These are phyloP conservation scores for Amblyopsis hoosieri DNA, from an alignment of 2,797 vertebrate genomes.

Conservation along the genomic window DNA sequence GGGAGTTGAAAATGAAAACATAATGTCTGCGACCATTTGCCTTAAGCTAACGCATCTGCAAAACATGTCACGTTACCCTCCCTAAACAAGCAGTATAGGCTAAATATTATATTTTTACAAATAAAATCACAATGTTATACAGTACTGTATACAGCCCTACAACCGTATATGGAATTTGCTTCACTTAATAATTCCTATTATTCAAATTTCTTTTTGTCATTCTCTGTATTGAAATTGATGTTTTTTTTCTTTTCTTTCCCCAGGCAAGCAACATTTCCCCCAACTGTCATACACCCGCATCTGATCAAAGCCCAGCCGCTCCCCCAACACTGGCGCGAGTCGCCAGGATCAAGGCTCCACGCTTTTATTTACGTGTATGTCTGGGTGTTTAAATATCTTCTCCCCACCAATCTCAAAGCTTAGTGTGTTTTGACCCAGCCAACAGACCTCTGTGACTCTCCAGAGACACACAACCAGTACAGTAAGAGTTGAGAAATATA, in stretches of 20 bases:
- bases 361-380: constrained; percentile 65
- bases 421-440: constrained; percentile 63
- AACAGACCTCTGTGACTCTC: constrained; percentile 42
- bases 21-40: constrained; percentile 39
- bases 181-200: constrained; percentile 64
- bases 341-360: constrained; percentile 64
- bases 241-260: constrained; percentile 8
- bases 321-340: constrained; percentile 58
- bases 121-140: constrained; percentile 44
- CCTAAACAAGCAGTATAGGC: constrained; percentile 18
- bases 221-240: constrained; percentile 51
- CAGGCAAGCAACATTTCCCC: constrained; percentile 19
- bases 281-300: constrained; percentile 50
- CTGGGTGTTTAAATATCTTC: constrained; percentile 64
- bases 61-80: constrained; percentile 35
- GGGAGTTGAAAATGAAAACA: constrained; percentile 46
- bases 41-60: constrained; percentile 36
- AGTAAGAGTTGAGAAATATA: constrained; percentile 20
- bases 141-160: background rate
- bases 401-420: constrained; percentile 48
- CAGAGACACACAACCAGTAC: constrained; percentile 45
- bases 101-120: constrained; percentile 13
- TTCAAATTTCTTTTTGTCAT: constrained; percentile 48
- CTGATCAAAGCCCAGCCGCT: constrained; percentile 65
- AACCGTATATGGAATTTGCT: constrained; percentile 49